phyloP scores from a whole-genome alignment of 2,888 invertebrate genomes.

The Idaea biselata region DNA sequence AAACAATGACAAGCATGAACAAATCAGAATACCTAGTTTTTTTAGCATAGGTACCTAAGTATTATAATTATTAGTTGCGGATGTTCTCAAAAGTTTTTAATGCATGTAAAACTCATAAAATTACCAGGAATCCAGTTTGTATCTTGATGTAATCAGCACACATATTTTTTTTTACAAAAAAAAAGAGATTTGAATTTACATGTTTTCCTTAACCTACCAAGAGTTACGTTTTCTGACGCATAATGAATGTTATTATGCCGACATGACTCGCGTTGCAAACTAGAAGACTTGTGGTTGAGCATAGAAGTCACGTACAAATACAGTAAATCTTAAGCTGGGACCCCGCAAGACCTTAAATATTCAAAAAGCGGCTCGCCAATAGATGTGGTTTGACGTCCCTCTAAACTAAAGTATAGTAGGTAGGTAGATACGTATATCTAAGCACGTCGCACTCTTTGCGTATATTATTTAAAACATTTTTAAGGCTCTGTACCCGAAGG shows the following conservation, averaged over 20 bases:
- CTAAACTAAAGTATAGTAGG: no score
- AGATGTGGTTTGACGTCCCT: background rate
- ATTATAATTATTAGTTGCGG: background rate
- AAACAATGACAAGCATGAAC: no score
- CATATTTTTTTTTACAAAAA: background rate
- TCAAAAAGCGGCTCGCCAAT: background rate
- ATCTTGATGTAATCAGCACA: background rate
- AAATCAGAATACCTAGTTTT: no score
- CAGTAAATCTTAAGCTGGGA: no score
- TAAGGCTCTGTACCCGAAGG: no score
- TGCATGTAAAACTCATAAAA: no score
- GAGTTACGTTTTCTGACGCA: background rate
- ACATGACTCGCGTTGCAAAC: background rate
- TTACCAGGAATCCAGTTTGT: background rate
- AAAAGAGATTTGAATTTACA: background rate
- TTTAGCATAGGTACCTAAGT: background rate
- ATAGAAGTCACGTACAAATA: background rate
- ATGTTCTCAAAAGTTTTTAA: background rate
- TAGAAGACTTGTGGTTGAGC: background rate
- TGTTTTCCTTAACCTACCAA: background rate
- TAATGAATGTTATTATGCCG: background rate
- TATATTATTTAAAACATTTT: no score
- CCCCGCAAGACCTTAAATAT: no score
- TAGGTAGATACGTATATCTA: no score
- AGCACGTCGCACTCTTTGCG: no score